Conservation (phyloP, 92 coral and sea anemone genomes). For the Blastomussa wellsi region DNA sequence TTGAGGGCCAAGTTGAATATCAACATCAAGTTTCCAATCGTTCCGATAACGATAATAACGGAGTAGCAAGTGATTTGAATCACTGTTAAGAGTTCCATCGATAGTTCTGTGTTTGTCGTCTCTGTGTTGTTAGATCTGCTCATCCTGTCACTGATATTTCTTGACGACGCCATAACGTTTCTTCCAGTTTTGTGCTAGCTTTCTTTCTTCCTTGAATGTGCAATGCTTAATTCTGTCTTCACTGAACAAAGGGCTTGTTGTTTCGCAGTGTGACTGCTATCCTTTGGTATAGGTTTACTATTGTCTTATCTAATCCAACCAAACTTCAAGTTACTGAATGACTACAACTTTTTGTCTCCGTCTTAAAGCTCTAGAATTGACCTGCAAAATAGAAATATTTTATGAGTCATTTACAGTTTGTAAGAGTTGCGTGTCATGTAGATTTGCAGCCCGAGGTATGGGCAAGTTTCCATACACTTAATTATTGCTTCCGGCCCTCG, state of each 20-base stretch:
- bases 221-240: not conserved
- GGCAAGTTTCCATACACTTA: not conserved
- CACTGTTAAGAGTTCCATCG: slow-evolving; percentile 18
- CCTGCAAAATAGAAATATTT: slow-evolving; percentile 2
- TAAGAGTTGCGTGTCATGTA: not conserved
- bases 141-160: not conserved
- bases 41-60: slow-evolving; percentile 64
- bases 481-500: not conserved
- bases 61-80: slow-evolving; percentile 68
- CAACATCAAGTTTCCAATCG: slow-evolving; percentile 72
- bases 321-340: not conserved
- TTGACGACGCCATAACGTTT: slow-evolving; percentile 24
- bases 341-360: not conserved
- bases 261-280: not conserved
- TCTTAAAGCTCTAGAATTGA: not conserved
- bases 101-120: not conserved
- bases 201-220: not conserved
- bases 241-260: not conserved
- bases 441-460: not conserved
- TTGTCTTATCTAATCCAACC: not conserved
- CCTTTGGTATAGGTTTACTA: not conserved
- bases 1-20: slow-evolving; percentile 57
- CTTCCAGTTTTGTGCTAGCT: not conserved
- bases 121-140: not conserved
- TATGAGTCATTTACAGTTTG: not conserved